Evolutionary conservation across 2,888 invertebrate species (phyloP).

Genomic region (Oligia strigilis): DNA sequence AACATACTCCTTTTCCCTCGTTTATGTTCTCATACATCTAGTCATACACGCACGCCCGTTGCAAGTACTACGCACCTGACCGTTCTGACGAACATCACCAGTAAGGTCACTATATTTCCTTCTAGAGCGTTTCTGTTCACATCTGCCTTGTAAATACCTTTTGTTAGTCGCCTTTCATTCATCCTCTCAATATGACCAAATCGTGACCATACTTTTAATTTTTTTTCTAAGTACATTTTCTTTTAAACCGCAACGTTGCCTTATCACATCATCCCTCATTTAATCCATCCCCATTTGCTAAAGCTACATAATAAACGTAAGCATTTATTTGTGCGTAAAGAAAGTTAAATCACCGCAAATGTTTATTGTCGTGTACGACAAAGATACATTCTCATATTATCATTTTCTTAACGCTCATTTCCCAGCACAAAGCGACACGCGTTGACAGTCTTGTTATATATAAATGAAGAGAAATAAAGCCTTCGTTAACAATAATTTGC

Average conservation of each 20-base stretch:
- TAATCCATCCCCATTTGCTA: not conserved
- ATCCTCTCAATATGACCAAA: not conserved
- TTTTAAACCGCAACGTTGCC: not conserved
- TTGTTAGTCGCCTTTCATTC: not conserved
- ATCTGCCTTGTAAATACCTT: not conserved
- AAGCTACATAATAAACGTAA: not conserved
- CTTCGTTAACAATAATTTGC: not conserved
- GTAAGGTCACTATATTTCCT: not conserved
- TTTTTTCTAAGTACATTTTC: not conserved
- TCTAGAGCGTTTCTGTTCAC: not conserved
- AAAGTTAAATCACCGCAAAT: not conserved
- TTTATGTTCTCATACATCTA: too few relatives aligned
- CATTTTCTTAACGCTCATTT: constrained; percentile 26
- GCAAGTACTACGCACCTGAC: not conserved
- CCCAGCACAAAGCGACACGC: not conserved
- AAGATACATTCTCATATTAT: not conserved
- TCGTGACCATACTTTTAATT: not conserved
- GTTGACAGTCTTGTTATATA: not conserved
- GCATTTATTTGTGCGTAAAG: not conserved
- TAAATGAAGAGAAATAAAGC: constrained; percentile 16
- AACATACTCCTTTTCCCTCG: not conserved
- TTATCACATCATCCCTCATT: not conserved
- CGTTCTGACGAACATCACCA: not conserved
- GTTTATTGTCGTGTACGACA: not conserved
- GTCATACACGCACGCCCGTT: too few relatives aligned